Evolutionary conservation across 2,888 invertebrate species (phyloP).

Genomic region (Listrodromus nycthemerus): DNA sequence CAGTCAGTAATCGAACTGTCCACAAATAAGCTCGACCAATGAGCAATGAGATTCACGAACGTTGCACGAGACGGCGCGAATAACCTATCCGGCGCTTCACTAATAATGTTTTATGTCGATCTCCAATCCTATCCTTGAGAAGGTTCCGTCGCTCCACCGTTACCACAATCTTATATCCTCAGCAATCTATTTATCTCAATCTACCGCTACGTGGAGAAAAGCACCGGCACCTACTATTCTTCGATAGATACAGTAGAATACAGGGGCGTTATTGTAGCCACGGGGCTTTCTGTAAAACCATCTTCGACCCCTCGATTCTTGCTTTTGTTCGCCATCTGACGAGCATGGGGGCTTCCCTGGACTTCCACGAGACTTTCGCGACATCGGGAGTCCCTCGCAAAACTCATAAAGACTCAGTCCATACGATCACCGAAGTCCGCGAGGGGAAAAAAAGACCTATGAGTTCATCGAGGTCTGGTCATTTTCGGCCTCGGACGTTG

Average conservation of each 20-base stretch:
- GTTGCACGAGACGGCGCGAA: slow-evolving; percentile 2
- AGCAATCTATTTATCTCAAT: slow-evolving; percentile 64
- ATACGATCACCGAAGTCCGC: slow-evolving; percentile 16
- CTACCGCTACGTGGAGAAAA: slow-evolving; percentile 34
- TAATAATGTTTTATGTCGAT: slow-evolving; percentile 55
- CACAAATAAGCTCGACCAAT: slow-evolving; percentile 43
- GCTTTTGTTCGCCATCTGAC: slow-evolving; percentile 17
- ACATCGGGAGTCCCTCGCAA: slow-evolving; percentile 40
- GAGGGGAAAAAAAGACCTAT: slow-evolving; percentile 51
- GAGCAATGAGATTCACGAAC: slow-evolving; percentile 19
- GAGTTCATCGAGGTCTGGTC: slow-evolving; percentile 46
- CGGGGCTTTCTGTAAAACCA: slow-evolving; percentile 34
- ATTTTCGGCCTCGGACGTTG: slow-evolving; percentile 12
- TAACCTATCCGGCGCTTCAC: slow-evolving; percentile 16
- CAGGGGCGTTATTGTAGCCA: background rate
- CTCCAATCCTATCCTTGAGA: slow-evolving; percentile 25
- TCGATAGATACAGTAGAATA: slow-evolving; percentile 20
- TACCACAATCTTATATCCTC: slow-evolving; percentile 18
- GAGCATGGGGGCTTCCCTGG: slow-evolving; percentile 26
- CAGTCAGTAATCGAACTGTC: slow-evolving; percentile 49
- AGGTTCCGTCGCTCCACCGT: slow-evolving; percentile 31
- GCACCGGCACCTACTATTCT: slow-evolving; percentile 40
- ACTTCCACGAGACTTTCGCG: slow-evolving; percentile 35
- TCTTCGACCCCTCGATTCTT: slow-evolving; percentile 42
- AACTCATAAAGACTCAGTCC: slow-evolving; percentile 47